Conservation (phyloP, 2,888 invertebrate species). For the Aleiodes alternator region DNA sequence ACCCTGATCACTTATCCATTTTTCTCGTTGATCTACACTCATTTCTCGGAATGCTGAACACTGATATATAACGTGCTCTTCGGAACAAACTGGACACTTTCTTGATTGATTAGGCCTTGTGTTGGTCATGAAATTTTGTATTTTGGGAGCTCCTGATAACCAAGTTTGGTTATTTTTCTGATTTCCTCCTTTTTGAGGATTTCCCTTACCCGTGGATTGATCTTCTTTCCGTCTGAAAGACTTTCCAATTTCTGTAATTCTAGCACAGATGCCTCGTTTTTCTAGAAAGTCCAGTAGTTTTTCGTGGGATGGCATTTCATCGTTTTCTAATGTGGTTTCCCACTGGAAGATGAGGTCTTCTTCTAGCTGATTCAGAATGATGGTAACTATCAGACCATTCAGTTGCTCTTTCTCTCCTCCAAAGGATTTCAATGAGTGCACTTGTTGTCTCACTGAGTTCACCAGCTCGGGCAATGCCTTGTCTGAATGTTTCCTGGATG, state of each 20-base stretch:
- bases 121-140: not conserved
- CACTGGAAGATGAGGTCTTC: constrained; percentile 31
- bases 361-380: constrained; percentile 39
- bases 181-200: not conserved
- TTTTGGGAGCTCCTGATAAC: not conserved
- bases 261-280: constrained; percentile 47
- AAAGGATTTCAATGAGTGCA: constrained; percentile 44
- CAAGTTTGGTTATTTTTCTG: not conserved
- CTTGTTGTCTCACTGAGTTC: constrained; percentile 46
- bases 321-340: constrained; percentile 48
- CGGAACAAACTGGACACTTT: constrained; percentile 30
- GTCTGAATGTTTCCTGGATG: constrained; percentile 15
- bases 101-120: not conserved
- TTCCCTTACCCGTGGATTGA: not conserved
- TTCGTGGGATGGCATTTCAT: constrained; percentile 41
- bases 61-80: constrained; percentile 19
- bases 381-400: constrained; percentile 31
- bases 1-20: not conserved
- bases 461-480: constrained; percentile 43
- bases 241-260: not conserved
- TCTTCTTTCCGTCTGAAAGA: not conserved
- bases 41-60: constrained; percentile 9
- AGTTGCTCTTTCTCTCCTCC: constrained; percentile 25
- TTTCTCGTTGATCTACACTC: not conserved
- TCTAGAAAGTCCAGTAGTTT: constrained; percentile 44